These are phyloP conservation scores for Crocidura indochinensis DNA, from an alignment of 2,797 vertebrate species.

Conservation along the genomic window DNA sequence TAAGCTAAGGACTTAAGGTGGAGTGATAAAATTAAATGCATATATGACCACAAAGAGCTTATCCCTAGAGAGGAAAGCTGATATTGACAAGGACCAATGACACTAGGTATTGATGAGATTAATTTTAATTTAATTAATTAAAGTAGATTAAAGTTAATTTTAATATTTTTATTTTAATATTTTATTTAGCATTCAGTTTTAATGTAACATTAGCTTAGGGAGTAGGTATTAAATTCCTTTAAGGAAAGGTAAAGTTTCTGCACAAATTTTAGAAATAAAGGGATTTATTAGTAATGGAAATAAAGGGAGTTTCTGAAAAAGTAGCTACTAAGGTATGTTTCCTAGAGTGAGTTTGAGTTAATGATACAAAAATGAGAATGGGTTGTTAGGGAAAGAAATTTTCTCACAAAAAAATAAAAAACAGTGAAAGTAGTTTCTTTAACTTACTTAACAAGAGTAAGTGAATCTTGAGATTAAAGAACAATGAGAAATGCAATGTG, in stretches of 20 bases:
- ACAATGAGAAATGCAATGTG: not conserved
- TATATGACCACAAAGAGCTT: not conserved
- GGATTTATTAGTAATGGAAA: not conserved
- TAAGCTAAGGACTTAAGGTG: not conserved
- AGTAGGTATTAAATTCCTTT: slow-evolving; percentile 2
- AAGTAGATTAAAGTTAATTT: no score
- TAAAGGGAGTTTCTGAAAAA: slow-evolving; percentile 14
- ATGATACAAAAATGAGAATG: not conserved
- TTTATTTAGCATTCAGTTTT: no score
- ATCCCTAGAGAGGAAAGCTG: not conserved
- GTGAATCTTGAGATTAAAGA: slow-evolving; percentile 33
- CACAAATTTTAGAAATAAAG: slow-evolving; percentile 23
- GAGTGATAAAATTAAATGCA: slow-evolving; percentile 3
- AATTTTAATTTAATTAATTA: no score
- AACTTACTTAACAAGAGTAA: not conserved
- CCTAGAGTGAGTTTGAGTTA: not conserved
- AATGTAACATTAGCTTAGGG: no score
- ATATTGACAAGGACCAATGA: not conserved
- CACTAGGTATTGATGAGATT: no score
- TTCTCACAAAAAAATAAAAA: slow-evolving; percentile 1
- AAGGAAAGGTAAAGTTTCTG: not conserved
- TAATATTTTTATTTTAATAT: no score
- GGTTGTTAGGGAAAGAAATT: not conserved
- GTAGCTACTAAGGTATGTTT: not conserved
- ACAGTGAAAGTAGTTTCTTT: not conserved